Evolutionary conservation across 2,113 vertebrate species (phyloP).

Genomic region (Ictalurus punctatus): DNA sequence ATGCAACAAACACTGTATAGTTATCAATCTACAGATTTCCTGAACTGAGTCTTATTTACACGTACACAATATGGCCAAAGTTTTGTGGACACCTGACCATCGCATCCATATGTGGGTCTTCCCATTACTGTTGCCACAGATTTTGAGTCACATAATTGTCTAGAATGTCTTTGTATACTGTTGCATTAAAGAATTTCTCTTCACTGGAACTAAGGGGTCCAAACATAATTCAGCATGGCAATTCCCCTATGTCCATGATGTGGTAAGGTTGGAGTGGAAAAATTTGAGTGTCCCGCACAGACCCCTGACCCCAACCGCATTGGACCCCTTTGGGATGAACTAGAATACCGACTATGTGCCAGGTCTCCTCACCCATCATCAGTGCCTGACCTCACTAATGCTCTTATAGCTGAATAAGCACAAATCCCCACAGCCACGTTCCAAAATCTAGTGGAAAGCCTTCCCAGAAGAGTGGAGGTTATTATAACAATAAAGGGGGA

Average conservation of each 20-base stretch:
- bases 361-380: not conserved
- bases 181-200: not conserved
- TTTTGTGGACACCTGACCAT: no score
- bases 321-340: not conserved
- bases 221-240: not conserved
- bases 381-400: not conserved
- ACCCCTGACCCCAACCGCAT: not conserved
- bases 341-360: not conserved
- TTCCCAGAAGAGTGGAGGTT: not conserved
- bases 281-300: not conserved
- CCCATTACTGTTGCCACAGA: no score
- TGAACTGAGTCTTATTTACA: no score
- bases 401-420: not conserved
- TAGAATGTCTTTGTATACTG: not conserved
- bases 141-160: no score
- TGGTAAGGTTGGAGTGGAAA: not conserved
- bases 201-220: not conserved
- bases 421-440: not conserved
- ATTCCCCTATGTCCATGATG: not conserved
- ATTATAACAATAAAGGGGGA: not conserved
- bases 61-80: no score
- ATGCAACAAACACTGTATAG: not conserved
- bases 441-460: not conserved
- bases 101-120: no score
- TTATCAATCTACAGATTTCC: no score